Conservation (phyloP, 2,888 invertebrate species). For the Halictus quadricinctus region DNA sequence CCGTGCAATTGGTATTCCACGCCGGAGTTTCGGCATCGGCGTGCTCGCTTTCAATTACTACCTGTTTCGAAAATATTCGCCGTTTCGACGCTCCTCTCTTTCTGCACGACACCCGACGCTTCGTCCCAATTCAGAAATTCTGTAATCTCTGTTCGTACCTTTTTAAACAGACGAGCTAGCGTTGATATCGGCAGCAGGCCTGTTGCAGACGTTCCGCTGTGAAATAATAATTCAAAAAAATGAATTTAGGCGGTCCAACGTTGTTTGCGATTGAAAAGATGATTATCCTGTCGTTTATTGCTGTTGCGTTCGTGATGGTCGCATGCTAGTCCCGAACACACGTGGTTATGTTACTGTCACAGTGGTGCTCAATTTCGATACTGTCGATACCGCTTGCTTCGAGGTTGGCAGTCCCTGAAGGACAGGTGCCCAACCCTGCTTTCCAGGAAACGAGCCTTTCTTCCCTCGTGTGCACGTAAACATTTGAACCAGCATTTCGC, state of each 20-base stretch:
- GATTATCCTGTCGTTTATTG: conserved; percentile 4
- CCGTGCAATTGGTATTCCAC: conserved; percentile 75
- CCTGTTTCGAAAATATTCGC: conserved; percentile 78
- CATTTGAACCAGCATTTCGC: conserved; percentile 65
- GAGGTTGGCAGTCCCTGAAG: conserved; percentile 77
- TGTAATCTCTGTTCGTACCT: background rate
- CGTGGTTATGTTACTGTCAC: conserved; percentile 64
- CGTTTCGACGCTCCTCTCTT: conserved; percentile 34
- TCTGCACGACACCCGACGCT: background rate
- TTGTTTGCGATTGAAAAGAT: background rate
- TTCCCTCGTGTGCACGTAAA: conserved; percentile 70
- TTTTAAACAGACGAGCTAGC: accelerated
- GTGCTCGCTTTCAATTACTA: conserved; percentile 71
- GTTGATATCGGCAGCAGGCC: no score
- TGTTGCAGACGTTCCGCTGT: background rate
- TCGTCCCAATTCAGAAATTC: conserved; percentile 14
- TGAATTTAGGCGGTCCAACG: background rate
- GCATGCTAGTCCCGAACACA: conserved; percentile 42
- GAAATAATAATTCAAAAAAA: background rate
- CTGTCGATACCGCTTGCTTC: conserved; percentile 7
- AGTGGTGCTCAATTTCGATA: conserved; percentile 67
- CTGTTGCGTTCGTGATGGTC: conserved; percentile 3
- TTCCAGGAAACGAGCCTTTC: conserved; percentile 80
- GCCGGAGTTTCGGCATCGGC: conserved; percentile 74
- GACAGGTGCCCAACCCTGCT: conserved; percentile 81